These are phyloP conservation scores for Marcusenius ussheri DNA, from an alignment of 2,113 vertebrate genomes.

Conservation along the genomic window DNA sequence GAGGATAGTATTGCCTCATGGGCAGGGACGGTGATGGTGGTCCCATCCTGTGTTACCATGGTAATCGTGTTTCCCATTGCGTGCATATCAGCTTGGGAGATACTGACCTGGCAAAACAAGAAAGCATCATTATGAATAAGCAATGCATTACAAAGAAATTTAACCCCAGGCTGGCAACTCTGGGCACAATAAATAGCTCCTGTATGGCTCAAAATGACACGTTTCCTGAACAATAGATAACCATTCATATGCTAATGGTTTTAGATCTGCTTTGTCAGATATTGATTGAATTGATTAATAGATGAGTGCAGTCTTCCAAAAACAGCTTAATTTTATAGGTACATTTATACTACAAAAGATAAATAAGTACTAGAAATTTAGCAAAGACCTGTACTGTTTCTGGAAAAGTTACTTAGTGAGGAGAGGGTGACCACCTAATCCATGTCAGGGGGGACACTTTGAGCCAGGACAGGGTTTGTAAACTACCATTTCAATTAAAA, in stretches of 20 bases:
- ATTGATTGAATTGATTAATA: neutral
- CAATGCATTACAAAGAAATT: neutral
- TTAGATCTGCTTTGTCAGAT: neutral
- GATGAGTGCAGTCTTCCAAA: neutral
- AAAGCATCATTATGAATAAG: neutral
- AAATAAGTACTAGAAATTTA: neutral
- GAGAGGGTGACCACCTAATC: neutral
- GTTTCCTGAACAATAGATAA: neutral
- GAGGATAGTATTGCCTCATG: conserved; percentile 82
- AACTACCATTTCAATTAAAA: neutral
- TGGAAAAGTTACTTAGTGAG: neutral
- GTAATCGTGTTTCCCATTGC: conserved; percentile 91
- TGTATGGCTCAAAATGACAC: neutral
- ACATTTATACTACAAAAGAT: neutral
- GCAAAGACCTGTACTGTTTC: neutral
- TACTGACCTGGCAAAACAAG: conserved; percentile 71
- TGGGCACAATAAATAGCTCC: neutral
- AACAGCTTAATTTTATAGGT: neutral
- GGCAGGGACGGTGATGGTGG: conserved; percentile 90
- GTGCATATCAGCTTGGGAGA: conserved; percentile 90
- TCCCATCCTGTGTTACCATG: conserved; percentile 98
- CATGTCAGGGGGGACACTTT: neutral
- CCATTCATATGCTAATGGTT: neutral
- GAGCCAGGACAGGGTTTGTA: neutral
- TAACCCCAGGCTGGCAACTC: neutral